Conservation (phyloP, 2,113 vertebrate species). For the Channa argus region DNA sequence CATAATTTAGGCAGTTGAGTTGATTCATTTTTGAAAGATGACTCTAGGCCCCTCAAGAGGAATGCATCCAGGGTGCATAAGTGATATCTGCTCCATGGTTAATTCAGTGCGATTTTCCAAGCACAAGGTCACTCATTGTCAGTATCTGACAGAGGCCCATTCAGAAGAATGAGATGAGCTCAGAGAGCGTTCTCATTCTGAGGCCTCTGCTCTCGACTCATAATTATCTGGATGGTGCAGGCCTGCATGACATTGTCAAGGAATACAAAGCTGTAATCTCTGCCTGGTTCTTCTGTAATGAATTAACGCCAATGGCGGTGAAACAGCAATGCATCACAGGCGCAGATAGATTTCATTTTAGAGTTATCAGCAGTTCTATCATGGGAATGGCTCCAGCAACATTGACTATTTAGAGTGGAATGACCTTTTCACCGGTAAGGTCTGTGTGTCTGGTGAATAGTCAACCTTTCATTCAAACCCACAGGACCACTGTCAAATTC, state of each 20-base stretch:
- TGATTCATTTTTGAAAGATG: conserved; percentile 80
- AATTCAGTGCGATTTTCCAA: conserved; percentile 74
- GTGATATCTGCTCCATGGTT: conserved; percentile 79
- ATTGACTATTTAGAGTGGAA: conserved; percentile 63
- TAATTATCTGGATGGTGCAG: conserved; percentile 77
- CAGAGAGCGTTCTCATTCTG: conserved; percentile 74
- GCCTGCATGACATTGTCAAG: conserved; percentile 75
- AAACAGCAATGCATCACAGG: conserved; percentile 68
- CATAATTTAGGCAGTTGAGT: conserved; percentile 59
- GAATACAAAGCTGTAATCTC: conserved; percentile 78
- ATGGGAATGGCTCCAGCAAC: conserved; percentile 55
- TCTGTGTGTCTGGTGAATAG: conserved; percentile 55
- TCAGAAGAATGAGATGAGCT: conserved; percentile 77
- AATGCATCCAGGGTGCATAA: conserved; percentile 69
- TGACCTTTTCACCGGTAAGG: conserved; percentile 68
- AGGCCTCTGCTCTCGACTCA: conserved; percentile 69
- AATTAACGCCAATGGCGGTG: conserved; percentile 72
- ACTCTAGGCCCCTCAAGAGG: conserved; percentile 70
- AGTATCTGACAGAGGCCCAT: conserved; percentile 75
- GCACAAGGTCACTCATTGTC: conserved; percentile 82
- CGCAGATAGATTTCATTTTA: conserved; percentile 69
- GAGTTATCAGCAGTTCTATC: conserved; percentile 68
- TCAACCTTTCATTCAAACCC: conserved; percentile 64
- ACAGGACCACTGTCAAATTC: conserved; percentile 30
- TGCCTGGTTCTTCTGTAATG: conserved; percentile 72